Evolutionary conservation across 2,113 vertebrate genomes (phyloP).

Genomic region (human): GRCh38 chr13:58851001-58851500

Average conservation of each 20-base stretch:
- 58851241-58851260: not conserved
- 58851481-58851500: not conserved
- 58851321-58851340: not conserved
- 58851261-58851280: not conserved
- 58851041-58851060: not conserved
- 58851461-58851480: not conserved
- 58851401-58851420: constrained; percentile 17
- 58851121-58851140: not conserved
- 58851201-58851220: not conserved
- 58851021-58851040: not conserved
- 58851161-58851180: not conserved
- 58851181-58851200: not conserved
- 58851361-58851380: not conserved
- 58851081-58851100: not conserved
- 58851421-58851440: constrained; percentile 1
- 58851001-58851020: not conserved
- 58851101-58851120: not conserved
- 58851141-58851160: not conserved
- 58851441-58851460: not conserved
- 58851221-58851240: not conserved
- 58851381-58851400: not conserved
- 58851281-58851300: not conserved
- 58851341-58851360: not conserved
- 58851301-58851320: not conserved
- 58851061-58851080: not conserved